phyloP scores from a whole-genome alignment of 2,888 invertebrate species.

The Lasioglossum zephyrum region DNA sequence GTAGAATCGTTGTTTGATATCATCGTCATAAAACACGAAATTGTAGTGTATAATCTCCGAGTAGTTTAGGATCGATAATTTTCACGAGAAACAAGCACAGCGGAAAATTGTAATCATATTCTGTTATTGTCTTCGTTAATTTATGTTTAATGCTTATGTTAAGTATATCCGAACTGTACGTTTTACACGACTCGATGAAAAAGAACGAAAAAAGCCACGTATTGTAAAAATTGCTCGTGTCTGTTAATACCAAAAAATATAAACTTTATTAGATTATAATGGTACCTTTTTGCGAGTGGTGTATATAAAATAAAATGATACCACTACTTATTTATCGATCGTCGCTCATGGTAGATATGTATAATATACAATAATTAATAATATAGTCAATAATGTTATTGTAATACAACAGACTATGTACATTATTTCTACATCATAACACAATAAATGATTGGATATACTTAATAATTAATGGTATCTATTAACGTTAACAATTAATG shows the following conservation, averaged over 20 bases:
- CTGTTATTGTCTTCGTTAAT: conserved; percentile 12
- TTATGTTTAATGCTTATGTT: background rate
- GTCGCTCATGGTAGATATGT: conserved; percentile 78
- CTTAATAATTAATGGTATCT: conserved; percentile 64
- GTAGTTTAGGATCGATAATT: background rate
- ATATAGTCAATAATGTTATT: conserved; percentile 72
- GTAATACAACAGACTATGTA: conserved; percentile 78
- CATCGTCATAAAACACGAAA: background rate
- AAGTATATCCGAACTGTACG: background rate
- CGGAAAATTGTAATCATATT: conserved; percentile 8
- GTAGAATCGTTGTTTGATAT: conserved; percentile 7
- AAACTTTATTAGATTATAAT: conserved; percentile 81
- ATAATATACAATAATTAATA: conserved; percentile 74
- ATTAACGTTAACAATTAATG: conserved; percentile 72
- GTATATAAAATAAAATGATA: conserved; percentile 81
- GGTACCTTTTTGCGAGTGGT: conserved; percentile 67
- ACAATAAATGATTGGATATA: conserved; percentile 73
- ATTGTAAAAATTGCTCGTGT: conserved; percentile 65
- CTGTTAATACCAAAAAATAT: conserved; percentile 81
- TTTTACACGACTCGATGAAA: conserved; percentile 9
- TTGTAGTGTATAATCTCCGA: background rate
- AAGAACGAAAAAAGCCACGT: conserved; percentile 41
- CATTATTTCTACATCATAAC: conserved; percentile 75
- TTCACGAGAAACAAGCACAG: background rate
- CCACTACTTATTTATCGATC: conserved; percentile 77